These are phyloP conservation scores for Riparia riparia DNA, from an alignment of 2,113 vertebrate genomes.

Conservation along the genomic window DNA sequence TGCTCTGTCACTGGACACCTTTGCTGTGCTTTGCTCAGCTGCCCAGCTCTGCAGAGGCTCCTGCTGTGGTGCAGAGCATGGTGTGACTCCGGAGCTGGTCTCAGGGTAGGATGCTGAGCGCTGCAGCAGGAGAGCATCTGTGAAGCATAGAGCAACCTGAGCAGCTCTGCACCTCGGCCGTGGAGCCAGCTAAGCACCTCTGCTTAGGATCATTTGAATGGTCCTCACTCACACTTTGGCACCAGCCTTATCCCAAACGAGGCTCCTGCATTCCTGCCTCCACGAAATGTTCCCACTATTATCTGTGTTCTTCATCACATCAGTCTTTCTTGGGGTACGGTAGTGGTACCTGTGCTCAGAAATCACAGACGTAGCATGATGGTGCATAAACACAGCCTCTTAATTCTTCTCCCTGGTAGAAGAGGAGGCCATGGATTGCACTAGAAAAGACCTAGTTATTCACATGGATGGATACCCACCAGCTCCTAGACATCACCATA, in stretches of 20 bases:
- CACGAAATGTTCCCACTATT: accelerated
- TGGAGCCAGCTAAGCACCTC: background rate
- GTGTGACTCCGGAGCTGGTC: background rate
- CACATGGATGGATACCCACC: background rate
- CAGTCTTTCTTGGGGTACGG: background rate
- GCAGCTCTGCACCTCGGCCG: background rate
- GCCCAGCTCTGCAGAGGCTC: background rate
- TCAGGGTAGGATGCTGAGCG: too few relatives aligned
- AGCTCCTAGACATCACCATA: background rate
- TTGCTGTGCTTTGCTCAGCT: background rate
- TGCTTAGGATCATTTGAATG: too few relatives aligned
- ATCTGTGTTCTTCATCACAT: background rate
- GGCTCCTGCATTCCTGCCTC: background rate
- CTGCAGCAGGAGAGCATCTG: background rate
- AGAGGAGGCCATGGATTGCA: background rate
- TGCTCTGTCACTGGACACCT: background rate
- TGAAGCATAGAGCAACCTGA: background rate
- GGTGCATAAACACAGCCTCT: accelerated
- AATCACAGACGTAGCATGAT: background rate
- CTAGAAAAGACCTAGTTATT: background rate
- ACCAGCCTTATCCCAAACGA: background rate
- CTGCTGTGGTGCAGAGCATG: background rate
- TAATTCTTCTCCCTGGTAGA: background rate
- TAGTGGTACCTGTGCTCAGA: background rate
- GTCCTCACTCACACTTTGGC: background rate